Percentiles rank a stretch among this genome's conserved stretches.
Evolutionary conservation across 2,888 invertebrate genomes (phyloP).

Genomic region (Arge pagana): DNA sequence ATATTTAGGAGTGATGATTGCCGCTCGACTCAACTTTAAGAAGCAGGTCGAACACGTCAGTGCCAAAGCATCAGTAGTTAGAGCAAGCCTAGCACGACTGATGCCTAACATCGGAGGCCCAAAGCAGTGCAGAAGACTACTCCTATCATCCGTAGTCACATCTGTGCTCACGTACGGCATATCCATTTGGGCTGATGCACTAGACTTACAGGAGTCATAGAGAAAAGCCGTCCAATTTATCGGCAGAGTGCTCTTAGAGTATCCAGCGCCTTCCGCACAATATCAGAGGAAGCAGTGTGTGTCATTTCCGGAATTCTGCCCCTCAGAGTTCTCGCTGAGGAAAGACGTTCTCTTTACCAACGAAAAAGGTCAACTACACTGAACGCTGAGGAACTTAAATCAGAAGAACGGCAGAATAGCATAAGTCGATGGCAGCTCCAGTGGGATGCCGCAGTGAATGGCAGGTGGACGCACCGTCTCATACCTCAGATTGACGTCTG

Average conservation of each 20-base stretch:
- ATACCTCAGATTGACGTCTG: background rate
- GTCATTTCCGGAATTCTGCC: constrained; percentile 27
- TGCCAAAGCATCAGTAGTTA: background rate
- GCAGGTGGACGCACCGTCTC: background rate
- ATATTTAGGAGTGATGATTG: constrained; percentile 16
- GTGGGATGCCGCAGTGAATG: background rate
- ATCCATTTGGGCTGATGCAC: constrained; percentile 9
- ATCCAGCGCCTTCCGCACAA: constrained; percentile 27
- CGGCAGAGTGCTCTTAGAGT: constrained; percentile 27
- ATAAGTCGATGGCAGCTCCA: background rate
- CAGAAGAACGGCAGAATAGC: background rate
- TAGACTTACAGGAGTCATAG: too few relatives aligned
- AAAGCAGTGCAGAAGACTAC: background rate
- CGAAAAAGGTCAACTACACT: too few relatives aligned
- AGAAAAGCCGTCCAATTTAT: too few relatives aligned
- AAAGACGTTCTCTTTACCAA: too few relatives aligned
- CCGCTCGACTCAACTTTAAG: background rate
- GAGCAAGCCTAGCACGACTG: background rate
- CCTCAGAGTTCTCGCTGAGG: constrained; percentile 24
- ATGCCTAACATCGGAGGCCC: constrained; percentile 5
- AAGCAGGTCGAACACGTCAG: background rate
- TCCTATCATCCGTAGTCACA: background rate
- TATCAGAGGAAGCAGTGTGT: constrained; percentile 27
- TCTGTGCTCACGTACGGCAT: constrained; percentile 4
- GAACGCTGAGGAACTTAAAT: too few relatives aligned